Base-by-base conservation (phyloP, 1,140 invertebrate species). In the Cydia fagiglandana region DNA sequence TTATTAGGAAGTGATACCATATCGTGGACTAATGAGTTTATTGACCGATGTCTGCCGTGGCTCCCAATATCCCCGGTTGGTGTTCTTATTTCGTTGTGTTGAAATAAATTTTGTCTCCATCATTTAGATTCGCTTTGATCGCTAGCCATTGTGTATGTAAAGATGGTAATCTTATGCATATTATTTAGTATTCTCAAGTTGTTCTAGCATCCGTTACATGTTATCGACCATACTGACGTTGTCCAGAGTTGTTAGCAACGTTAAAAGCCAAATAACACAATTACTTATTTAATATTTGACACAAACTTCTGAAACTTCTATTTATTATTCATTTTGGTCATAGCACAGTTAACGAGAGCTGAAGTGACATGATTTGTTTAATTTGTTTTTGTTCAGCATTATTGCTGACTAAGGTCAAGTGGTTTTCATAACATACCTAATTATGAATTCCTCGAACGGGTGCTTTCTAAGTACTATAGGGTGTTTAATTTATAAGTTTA, bases 1-100 rank as follows among this genome's bases (percentile, higher is more conserved):
- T 81, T 73, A 80, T 80, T 81, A 73, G 73, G 17, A 80, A 85
- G 82, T 81, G 81, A 83, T 77, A 88, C 79, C 79, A 84, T 82
- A 90, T 85, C 80, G 85, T 86, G 84, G 81, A 89, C 90, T 88
- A 82, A 91, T 91, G 90, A 89, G 88, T 90, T 89, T 90, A 85
- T 86, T 92, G 88, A 91, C 91, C 86, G 91, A 93, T 93, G 91
- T 93, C 91, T 91, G 86, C 91, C 88, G 88, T 93, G 90, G 90
- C 91, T 86, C 91, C 90, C 86, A 92, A 85, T 89, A 91, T 91
- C 86, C 89, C 91, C 90, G 91, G 91, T 93, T 88, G 74, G 90
- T 91, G 74, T 80, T 83, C 34, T 56, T 41, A 73, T 73, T 70
- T 70, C 66, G 30, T 70, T 70, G 66, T 70, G 34, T 38, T 70